Conservation (phyloP, 2,113 vertebrate genomes). For the Leucoraja erinaceus region DNA sequence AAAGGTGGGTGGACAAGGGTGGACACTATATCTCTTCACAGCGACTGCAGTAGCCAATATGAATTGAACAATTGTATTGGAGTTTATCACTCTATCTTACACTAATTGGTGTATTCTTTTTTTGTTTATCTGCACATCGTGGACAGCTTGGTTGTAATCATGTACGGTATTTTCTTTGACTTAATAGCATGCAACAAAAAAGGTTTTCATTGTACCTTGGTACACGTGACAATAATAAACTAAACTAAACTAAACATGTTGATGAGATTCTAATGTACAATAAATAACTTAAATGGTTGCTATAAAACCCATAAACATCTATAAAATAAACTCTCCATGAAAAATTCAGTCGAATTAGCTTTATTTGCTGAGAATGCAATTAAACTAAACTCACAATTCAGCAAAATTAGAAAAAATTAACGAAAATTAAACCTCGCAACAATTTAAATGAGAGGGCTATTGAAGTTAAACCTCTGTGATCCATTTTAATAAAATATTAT, state of each 20-base stretch:
- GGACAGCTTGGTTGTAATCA: too few species aligned
- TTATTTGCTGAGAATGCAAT: slow-evolving; percentile 1
- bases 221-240: too few species aligned
- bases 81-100: too few species aligned
- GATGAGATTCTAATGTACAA: neutral
- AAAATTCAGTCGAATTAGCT: neutral
- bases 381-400: neutral
- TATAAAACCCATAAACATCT: neutral
- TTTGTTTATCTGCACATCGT: too few species aligned
- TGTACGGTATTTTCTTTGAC: too few species aligned
- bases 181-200: too few species aligned
- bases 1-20: too few species aligned
- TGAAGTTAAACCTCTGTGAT: neutral
- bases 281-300: neutral
- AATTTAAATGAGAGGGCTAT: neutral
- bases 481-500: neutral
- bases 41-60: neutral
- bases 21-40: neutral
- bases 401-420: neutral
- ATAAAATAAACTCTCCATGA: neutral
- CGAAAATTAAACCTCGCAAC: neutral
- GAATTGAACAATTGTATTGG: neutral
- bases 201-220: too few species aligned
- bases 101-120: too few species aligned
- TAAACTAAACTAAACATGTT: too few species aligned